A percentile compares a stretch with the other conserved stretches of the same genome.
Evolutionary conservation across 2,113 vertebrate species (phyloP).

Genomic region (Mastomys coucha): DNA sequence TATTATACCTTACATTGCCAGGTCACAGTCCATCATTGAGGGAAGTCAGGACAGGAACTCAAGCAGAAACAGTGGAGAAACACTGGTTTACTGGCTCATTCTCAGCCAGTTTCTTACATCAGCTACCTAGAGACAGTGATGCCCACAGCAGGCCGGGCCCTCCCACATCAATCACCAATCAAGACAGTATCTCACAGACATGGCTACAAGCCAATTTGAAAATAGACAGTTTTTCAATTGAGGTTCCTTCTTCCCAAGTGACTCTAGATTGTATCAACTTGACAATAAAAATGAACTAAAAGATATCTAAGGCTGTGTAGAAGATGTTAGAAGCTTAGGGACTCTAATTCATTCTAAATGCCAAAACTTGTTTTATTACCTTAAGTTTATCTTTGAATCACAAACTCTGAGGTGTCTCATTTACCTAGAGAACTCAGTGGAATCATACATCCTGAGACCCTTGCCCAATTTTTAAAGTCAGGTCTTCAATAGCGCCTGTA

Average conservation of each 20-base stretch:
- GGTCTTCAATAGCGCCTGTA: background rate
- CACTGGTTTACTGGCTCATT: no score
- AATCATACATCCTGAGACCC: background rate
- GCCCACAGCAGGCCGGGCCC: background rate
- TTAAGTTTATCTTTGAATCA: constrained; percentile 45
- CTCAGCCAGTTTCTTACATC: background rate
- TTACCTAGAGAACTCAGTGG: background rate
- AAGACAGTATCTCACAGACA: background rate
- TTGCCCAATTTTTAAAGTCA: background rate
- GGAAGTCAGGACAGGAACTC: background rate
- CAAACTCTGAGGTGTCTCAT: background rate
- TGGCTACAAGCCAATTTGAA: background rate
- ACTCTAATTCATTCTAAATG: background rate
- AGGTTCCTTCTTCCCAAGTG: background rate
- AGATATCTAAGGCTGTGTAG: background rate
- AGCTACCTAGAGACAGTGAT: background rate
- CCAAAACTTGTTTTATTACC: constrained; percentile 12
- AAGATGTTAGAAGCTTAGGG: background rate
- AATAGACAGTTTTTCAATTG: background rate
- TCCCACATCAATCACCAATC: background rate
- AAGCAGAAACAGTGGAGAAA: background rate
- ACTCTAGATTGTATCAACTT: background rate
- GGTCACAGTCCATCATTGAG: background rate
- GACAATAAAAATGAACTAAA: background rate
- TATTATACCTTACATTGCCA: background rate